These are phyloP conservation scores for Sisor rabdophorus DNA, from an alignment of 2,113 vertebrate species.

Conservation along the genomic window DNA sequence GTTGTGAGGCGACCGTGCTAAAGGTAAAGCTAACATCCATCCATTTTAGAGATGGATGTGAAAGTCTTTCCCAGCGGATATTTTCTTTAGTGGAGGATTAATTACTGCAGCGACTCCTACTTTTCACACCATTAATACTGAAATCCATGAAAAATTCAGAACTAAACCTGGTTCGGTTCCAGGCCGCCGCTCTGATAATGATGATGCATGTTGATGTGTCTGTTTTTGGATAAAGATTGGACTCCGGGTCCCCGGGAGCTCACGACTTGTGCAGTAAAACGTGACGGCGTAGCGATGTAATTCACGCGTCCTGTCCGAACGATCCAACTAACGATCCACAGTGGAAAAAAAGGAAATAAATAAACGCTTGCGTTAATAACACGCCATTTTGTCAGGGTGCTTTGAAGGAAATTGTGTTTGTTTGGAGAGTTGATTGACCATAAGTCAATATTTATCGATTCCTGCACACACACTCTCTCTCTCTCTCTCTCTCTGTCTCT, in stretches of 20 bases:
- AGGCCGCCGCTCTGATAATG: background rate
- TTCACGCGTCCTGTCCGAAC: slow-evolving; percentile 41
- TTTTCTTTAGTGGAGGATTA: slow-evolving; percentile 26
- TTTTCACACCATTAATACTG: slow-evolving; percentile 25
- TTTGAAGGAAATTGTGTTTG: slow-evolving; percentile 38
- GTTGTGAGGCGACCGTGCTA: too few species aligned
- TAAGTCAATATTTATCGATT: slow-evolving; percentile 54
- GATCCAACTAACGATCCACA: slow-evolving; percentile 44
- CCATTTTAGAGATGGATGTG: slow-evolving; percentile 4
- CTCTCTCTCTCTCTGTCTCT: background rate
- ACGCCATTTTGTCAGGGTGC: slow-evolving; percentile 17
- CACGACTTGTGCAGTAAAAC: slow-evolving; percentile 25
- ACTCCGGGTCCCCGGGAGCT: background rate
- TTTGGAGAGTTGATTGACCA: slow-evolving; percentile 45
- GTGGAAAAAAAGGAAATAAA: slow-evolving; percentile 22
- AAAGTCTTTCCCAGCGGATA: background rate
- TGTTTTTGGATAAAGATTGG: slow-evolving; percentile 1
- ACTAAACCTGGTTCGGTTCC: background rate
- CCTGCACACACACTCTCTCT: too few species aligned
- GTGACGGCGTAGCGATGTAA: slow-evolving; percentile 34
- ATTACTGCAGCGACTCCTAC: background rate
- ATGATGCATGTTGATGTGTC: slow-evolving; percentile 1
- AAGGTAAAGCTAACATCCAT: background rate
- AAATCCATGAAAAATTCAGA: slow-evolving; percentile 5
- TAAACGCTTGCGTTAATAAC: slow-evolving; percentile 37